These are phyloP conservation scores for Listrodromus nycthemerus DNA, from an alignment of 2,888 invertebrate genomes.

Conservation along the genomic window DNA sequence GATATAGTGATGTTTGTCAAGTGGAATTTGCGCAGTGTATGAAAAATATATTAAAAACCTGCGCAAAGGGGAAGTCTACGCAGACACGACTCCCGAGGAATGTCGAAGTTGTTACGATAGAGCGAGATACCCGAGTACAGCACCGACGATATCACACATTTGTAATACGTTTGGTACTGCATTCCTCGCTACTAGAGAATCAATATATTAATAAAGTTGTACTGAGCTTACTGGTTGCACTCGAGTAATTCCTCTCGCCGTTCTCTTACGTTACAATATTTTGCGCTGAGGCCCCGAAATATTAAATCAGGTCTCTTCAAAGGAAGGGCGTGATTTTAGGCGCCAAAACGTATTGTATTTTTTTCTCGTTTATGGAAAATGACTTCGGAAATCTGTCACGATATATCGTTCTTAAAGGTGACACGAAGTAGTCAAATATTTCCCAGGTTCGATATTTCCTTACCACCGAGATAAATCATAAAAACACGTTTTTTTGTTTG, in stretches of 20 bases:
- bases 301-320: neutral
- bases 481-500: neutral
- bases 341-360: neutral
- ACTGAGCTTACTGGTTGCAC: slow-evolving; percentile 17
- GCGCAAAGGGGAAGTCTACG: slow-evolving; percentile 48
- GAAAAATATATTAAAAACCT: slow-evolving; percentile 20
- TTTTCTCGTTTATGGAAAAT: neutral
- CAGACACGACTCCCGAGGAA: slow-evolving; percentile 58
- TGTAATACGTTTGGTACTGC: slow-evolving; percentile 59
- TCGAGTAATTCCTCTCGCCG: slow-evolving; percentile 40
- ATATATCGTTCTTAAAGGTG: neutral
- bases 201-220: slow-evolving; percentile 61
- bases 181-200: slow-evolving; percentile 60
- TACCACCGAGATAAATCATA: neutral
- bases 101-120: slow-evolving; percentile 55
- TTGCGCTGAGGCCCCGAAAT: neutral
- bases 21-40: neutral
- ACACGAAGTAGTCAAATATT: neutral
- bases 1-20: neutral
- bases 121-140: slow-evolving; percentile 13
- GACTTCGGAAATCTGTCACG: neutral
- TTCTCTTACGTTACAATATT: neutral
- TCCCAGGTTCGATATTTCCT: neutral
- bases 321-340: neutral
- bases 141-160: slow-evolving; percentile 63